Conservation (phyloP, 2,113 vertebrate species). For the Myxocyprinus asiaticus region DNA sequence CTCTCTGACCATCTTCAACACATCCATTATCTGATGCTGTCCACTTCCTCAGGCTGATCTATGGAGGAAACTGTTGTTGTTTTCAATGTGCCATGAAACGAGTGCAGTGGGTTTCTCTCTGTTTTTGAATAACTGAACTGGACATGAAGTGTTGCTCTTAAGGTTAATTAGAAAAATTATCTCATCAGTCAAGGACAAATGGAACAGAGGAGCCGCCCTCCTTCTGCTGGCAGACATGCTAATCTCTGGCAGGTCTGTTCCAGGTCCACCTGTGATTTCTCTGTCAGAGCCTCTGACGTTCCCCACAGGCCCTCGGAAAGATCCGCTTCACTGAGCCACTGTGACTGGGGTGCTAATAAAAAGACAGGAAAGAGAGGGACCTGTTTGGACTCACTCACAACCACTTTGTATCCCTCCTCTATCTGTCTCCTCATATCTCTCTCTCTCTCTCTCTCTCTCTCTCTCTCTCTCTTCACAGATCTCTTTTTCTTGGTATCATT, state of each 20-base stretch:
- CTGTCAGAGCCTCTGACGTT: slow-evolving; percentile 78
- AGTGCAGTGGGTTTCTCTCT: neutral
- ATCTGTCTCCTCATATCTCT: slow-evolving; percentile 4
- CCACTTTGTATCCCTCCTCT: too few relatives aligned
- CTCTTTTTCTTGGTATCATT: neutral
- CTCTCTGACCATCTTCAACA: slow-evolving; percentile 1
- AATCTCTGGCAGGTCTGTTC: slow-evolving; percentile 80
- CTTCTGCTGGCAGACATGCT: slow-evolving; percentile 74
- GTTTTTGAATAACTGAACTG: slow-evolving; percentile 56
- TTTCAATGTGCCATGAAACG: too few relatives aligned
- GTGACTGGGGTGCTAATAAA: too few relatives aligned
- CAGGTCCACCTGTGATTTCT: slow-evolving; percentile 82
- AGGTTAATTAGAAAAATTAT: slow-evolving; percentile 98
- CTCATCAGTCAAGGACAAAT: slow-evolving; percentile 80
- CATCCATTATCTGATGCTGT: slow-evolving; percentile 10
- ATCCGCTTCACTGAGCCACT: too few relatives aligned
- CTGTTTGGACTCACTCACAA: too few relatives aligned
- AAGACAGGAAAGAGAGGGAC: too few relatives aligned
- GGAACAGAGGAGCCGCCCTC: slow-evolving; percentile 59
- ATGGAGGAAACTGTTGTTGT: slow-evolving; percentile 4
- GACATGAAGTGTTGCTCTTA: slow-evolving; percentile 73
- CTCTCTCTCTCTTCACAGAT: slow-evolving; percentile 2
- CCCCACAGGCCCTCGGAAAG: slow-evolving; percentile 63
- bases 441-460: slow-evolving; percentile 31
- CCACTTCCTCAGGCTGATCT: slow-evolving; percentile 23